Base-by-base conservation (phyloP, 2,113 vertebrate genomes). In the Donacobius atricapilla region DNA sequence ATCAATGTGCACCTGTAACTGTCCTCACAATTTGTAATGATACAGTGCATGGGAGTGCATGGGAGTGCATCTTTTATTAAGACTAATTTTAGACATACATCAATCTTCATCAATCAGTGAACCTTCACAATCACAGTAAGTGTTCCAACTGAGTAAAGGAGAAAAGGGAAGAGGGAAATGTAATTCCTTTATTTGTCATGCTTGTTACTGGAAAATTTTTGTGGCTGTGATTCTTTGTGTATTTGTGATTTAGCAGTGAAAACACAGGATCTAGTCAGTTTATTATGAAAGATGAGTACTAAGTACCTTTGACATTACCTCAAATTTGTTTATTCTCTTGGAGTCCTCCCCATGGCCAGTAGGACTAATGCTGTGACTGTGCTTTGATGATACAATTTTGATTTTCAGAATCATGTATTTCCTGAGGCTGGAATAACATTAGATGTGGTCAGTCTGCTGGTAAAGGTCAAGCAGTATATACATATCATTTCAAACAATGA, bases 381-480 rank as follows among this genome's bases (percentile, higher is more conserved):
- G 28, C 54, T 88, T 79, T 68, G 56, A 58, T 30, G 33, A 56
- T 33, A 54, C 2, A 35, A 35, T 54, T 85, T 79, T 79, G 47
- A 39, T 85, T 83, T 92, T 81, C 56, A 90, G 56, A 85, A 63
- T 47, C 57, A 30, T 15, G 1, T 63, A 30, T 85, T 93, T 82
- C 65, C 27, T 78, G 75, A 68, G 33, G 51, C 24, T 75, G 56
- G 35, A 63, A 47, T 15, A 85, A 17, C 24, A 39, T 54, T 70
- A 68, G 23, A 35, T 54, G 33, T 15, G 53, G 85, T 63, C 33
- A 68, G 15, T 79, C 53, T 83, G 40, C 79, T 69, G 33, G 22
- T 56, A 90, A 90, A 93, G 44, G 79, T 95, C 58, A 86, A 72
- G n/a, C n/a, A n/a, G n/a, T 68, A 66, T 72, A 31, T 40, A 30